Evolutionary conservation across 2,113 vertebrate genomes (phyloP), one percentile per base, ranked within the genome.

Genomic region (Girardinichthys multiradiatus): DNA sequence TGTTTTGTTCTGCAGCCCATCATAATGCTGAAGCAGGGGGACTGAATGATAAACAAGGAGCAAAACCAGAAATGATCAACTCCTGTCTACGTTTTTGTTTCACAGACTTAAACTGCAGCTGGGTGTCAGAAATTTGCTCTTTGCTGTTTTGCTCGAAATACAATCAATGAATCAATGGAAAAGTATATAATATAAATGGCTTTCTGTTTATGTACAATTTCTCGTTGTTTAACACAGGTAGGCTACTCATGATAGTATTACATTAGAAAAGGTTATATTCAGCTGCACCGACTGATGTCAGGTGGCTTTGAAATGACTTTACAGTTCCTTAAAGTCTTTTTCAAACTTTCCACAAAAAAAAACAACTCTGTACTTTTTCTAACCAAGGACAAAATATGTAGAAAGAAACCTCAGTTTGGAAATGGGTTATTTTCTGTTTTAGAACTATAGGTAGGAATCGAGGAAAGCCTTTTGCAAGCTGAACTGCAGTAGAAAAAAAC

Each of bases 21-120:
- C 59, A 74, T 94, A 76, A 74, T 87, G 31, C 80, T 94, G 66
- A 93, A 91, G 81, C 89, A 81, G 10, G 89, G 48, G 17, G 73
- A 68, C 45, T 90, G 77, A 92, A 57, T 13, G 33, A 14, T 26
- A 37, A 58, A 7, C 9, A 6, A 6, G 7, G 61, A 37, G 30
- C 58, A 62, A 59, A 24, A 42, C 26, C 64, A 35, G 66, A 11
- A 26, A 3, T 6, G 0, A 68, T 10, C 4, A 13, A 27, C 54
- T 26, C 9, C n/a, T 26, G 19, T 45, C 45, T 10, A 27, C 15
- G 26, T 54, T 19, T 45, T 0, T 59, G 1, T 57, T 45, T 42
- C 57, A 10, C 3, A 29, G 2, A 64, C 21, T 45, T 51, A 51
- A 51, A 51, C 19, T 51, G 5, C 24, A 51, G 24, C 48, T 24